Evolutionary conservation across 2,113 vertebrate genomes (phyloP).

Genomic region (Salvelinus alpinus): DNA sequence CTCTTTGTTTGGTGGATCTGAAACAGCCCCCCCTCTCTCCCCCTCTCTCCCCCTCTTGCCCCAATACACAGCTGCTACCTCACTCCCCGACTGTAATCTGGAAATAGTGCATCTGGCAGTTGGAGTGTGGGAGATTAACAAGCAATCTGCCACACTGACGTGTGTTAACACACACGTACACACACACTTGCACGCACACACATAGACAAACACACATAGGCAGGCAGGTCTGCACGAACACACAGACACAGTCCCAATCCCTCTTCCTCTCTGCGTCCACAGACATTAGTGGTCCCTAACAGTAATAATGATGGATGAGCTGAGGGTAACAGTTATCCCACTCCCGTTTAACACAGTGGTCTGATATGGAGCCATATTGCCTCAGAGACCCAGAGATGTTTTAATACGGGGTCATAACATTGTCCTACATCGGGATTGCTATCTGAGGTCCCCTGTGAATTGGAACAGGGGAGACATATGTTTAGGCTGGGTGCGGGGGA

Average conservation of each 20-base stretch:
- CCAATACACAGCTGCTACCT: conserved; percentile 31
- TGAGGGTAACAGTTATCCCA: conserved; percentile 14
- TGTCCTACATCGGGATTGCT: conserved; percentile 11
- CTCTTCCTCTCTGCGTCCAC: neutral
- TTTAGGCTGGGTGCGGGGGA: neutral
- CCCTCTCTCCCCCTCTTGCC: neutral
- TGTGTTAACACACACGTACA: conserved; percentile 8
- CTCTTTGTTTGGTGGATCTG: conserved; percentile 45
- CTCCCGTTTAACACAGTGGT: conserved; percentile 8
- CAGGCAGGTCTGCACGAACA: too few species aligned
- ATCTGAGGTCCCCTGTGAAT: conserved; percentile 8
- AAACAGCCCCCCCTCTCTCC: neutral
- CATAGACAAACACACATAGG: neutral
- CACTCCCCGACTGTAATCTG: conserved; percentile 28
- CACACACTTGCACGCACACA: neutral
- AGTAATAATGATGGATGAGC: conserved; percentile 15
- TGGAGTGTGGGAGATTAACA: conserved; percentile 45
- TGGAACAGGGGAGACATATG: conserved; percentile 1
- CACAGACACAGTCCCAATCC: neutral
- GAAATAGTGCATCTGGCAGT: conserved; percentile 37
- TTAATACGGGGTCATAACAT: neutral
- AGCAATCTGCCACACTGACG: conserved; percentile 46
- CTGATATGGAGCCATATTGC: neutral
- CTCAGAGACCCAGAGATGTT: neutral
- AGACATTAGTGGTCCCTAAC: neutral